These are phyloP conservation scores for Taenaris catops DNA, from an alignment of 2,888 invertebrate genomes.

Conservation along the genomic window DNA sequence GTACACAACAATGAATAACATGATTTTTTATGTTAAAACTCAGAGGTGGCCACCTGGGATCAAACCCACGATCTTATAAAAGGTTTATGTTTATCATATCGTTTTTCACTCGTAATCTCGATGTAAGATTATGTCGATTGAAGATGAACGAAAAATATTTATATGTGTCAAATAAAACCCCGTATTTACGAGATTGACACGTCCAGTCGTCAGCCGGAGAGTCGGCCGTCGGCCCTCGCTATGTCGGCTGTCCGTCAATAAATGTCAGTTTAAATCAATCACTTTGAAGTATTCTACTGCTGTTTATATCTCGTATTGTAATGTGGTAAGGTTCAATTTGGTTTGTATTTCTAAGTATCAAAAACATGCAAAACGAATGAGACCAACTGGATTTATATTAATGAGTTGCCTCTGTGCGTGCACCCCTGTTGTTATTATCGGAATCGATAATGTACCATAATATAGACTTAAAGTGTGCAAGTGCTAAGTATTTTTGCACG, in stretches of 20 bases:
- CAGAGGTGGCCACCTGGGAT: no score
- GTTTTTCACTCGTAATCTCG: background rate
- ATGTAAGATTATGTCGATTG: conserved; percentile 12
- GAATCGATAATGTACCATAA: no score
- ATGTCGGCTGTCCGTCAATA: conserved; percentile 33
- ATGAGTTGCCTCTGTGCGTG: conserved; percentile 22
- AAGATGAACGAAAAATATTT: conserved; percentile 20
- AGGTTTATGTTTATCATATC: no score
- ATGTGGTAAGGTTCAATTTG: conserved; percentile 12
- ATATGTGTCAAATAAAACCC: conserved; percentile 30
- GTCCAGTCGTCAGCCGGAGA: conserved; percentile 25
- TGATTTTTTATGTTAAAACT: no score
- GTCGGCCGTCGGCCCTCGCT: conserved; percentile 28
- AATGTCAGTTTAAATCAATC: conserved; percentile 42
- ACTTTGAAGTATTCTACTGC: conserved; percentile 20
- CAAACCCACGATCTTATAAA: no score
- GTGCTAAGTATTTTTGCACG: no score
- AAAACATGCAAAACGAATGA: conserved; percentile 13
- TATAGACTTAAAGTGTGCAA: no score
- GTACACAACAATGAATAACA: no score
- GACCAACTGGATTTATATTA: conserved; percentile 23
- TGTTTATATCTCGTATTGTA: conserved; percentile 9
- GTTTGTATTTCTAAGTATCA: background rate
- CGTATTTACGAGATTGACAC: conserved; percentile 36
- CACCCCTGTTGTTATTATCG: no score